phyloP scores from a whole-genome alignment of 2,113 vertebrate genomes.

The Puffinus mauretanicus region DNA sequence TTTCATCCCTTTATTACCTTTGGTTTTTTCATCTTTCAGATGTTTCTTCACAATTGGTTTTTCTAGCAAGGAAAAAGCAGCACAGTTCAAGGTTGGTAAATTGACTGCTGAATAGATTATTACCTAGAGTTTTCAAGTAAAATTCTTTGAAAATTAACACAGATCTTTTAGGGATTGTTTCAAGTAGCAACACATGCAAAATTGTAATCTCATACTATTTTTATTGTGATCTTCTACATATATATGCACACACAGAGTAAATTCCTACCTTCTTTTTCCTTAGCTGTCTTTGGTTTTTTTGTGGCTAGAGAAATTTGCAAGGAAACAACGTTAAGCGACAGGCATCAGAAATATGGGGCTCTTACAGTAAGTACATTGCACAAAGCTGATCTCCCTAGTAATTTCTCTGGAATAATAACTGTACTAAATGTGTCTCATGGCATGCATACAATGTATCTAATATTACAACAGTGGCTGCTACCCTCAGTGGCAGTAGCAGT shows the following conservation, averaged over 20 bases:
- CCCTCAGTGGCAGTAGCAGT: not conserved
- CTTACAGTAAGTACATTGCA: not conserved
- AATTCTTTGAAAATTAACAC: not conserved
- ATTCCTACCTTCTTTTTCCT: conserved; percentile 70
- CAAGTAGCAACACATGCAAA: not conserved
- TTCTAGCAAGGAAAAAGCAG: conserved; percentile 23
- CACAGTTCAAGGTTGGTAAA: not conserved
- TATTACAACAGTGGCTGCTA: not conserved
- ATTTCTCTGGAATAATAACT: not conserved
- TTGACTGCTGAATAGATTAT: not conserved
- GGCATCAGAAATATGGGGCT: not conserved
- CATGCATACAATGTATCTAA: not conserved
- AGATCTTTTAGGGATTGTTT: not conserved
- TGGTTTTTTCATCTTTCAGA: conserved; percentile 41
- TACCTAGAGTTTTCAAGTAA: not conserved
- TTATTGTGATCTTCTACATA: not conserved
- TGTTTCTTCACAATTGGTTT: conserved; percentile 47
- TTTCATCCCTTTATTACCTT: conserved; percentile 48
- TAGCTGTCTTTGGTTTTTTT: conserved; percentile 61
- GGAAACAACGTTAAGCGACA: not conserved
- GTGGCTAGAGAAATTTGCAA: conserved; percentile 45
- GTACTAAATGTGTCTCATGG: not conserved
- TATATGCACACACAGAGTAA: not conserved
- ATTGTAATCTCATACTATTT: not conserved
- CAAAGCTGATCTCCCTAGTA: not conserved